Percentiles rank a stretch among this genome's conserved stretches.
Conservation (phyloP, 2,888 invertebrate genomes). For the Drepana falcataria region DNA sequence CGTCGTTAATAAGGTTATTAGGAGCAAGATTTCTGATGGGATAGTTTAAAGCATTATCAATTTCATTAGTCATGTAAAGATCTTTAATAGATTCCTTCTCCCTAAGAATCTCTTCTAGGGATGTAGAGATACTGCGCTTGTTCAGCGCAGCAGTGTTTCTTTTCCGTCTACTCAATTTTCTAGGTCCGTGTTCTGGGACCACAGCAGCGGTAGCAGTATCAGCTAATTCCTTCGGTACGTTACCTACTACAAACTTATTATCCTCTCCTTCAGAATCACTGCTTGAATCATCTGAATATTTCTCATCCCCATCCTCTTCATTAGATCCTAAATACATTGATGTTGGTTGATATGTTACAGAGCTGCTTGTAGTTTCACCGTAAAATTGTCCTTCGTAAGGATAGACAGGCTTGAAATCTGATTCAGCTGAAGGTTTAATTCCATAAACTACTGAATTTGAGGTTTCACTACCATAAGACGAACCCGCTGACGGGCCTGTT, state of each 20-base stretch:
- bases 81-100: constrained; percentile 52
- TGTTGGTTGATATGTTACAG: constrained; percentile 63
- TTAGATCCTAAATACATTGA: constrained; percentile 71
- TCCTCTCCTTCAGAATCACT: constrained; percentile 39
- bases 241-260: constrained; percentile 83
- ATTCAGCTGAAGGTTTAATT: constrained; percentile 60
- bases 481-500: constrained; percentile 49
- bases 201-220: constrained; percentile 77
- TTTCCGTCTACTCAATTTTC: constrained; percentile 59
- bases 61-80: constrained; percentile 68
- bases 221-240: constrained; percentile 78
- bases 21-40: constrained; percentile 38
- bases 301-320: constrained; percentile 52
- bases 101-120: constrained; percentile 62
- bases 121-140: constrained; percentile 53
- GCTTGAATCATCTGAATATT: constrained; percentile 46
- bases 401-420: constrained; percentile 70
- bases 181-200: constrained; percentile 83
- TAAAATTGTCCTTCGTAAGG: constrained; percentile 66
- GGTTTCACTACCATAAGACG: constrained; percentile 55
- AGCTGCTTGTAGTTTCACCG: constrained; percentile 59
- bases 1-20: constrained; percentile 24
- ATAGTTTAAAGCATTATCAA: constrained; percentile 53
- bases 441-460: constrained; percentile 66
- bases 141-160: constrained; percentile 11